A percentile compares a stretch with the other conserved stretches of the same genome.
phyloP scores from a whole-genome alignment of 2,113 vertebrate genomes.

The Daboia siamensis region DNA sequence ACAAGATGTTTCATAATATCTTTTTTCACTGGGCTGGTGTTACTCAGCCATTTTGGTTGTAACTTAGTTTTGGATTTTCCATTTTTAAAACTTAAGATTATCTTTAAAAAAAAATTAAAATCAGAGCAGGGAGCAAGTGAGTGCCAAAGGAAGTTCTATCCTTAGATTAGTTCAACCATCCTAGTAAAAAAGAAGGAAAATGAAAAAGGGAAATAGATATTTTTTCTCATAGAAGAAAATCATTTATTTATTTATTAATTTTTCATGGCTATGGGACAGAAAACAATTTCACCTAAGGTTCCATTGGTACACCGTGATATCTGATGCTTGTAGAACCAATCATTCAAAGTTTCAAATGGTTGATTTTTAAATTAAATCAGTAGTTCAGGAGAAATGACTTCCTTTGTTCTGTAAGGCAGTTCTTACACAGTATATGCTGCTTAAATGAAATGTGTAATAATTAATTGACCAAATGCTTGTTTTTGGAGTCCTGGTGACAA shows the following conservation, averaged over 20 bases:
- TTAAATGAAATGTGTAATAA: neutral
- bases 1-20: neutral
- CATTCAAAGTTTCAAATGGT: neutral
- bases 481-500: neutral
- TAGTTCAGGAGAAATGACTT: neutral
- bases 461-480: neutral
- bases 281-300: neutral
- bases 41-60: neutral
- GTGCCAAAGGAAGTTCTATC: neutral
- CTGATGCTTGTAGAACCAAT: neutral
- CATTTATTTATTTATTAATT: neutral
- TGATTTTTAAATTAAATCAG: conserved; percentile 4
- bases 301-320: neutral
- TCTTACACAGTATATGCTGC: neutral
- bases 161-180: neutral
- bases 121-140: neutral
- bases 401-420: neutral
- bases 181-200: neutral
- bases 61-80: neutral
- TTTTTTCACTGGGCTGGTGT: neutral
- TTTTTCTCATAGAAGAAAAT: neutral
- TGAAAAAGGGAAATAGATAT: neutral
- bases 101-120: neutral
- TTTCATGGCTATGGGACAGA: neutral
- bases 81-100: neutral